A percentile compares a stretch with the other conserved stretches of the same genome.
phyloP scores from a whole-genome alignment of 2,888 invertebrate species.

The Prenolepis imparis region DNA sequence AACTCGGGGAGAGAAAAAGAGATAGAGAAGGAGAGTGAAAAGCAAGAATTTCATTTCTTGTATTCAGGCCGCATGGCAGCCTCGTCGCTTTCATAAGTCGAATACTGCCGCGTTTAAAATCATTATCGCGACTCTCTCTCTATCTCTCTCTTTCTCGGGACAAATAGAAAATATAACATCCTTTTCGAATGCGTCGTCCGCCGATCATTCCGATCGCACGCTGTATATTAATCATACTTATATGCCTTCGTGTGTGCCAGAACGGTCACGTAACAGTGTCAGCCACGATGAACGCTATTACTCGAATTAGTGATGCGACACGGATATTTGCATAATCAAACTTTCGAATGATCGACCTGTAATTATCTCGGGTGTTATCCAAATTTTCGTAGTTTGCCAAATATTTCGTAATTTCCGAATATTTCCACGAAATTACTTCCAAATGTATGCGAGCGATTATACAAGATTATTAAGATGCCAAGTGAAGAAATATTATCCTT shows the following conservation, averaged over 20 bases:
- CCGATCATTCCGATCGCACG: slow-evolving; percentile 44
- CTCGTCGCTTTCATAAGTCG: slow-evolving; percentile 56
- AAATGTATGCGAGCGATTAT: too few relatives aligned
- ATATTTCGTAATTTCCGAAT: neutral
- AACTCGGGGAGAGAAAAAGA: neutral
- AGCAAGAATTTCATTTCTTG: slow-evolving; percentile 51
- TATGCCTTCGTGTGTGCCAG: slow-evolving; percentile 6
- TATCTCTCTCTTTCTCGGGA: slow-evolving; percentile 6
- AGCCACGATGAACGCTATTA: slow-evolving; percentile 15
- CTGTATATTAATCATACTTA: slow-evolving; percentile 53
- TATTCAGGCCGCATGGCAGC: slow-evolving; percentile 50
- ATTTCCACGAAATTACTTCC: too few relatives aligned
- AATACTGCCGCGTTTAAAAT: slow-evolving; percentile 49
- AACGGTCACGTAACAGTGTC: slow-evolving; percentile 53
- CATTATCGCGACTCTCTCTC: slow-evolving; percentile 53
- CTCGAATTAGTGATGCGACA: slow-evolving; percentile 29
- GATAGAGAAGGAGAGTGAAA: slow-evolving; percentile 54
- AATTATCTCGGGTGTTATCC: neutral
- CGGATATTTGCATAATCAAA: slow-evolving; percentile 50
- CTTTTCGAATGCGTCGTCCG: slow-evolving; percentile 52
- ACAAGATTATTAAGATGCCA: neutral
- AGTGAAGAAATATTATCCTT: neutral
- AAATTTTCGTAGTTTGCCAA: neutral
- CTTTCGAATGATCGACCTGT: slow-evolving; percentile 35
- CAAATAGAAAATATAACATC: slow-evolving; percentile 31